A percentile compares a stretch with the other conserved stretches of the same genome.
Conservation (phyloP, 1,140 invertebrate species). For the Hypsibius dujardini region DNA sequence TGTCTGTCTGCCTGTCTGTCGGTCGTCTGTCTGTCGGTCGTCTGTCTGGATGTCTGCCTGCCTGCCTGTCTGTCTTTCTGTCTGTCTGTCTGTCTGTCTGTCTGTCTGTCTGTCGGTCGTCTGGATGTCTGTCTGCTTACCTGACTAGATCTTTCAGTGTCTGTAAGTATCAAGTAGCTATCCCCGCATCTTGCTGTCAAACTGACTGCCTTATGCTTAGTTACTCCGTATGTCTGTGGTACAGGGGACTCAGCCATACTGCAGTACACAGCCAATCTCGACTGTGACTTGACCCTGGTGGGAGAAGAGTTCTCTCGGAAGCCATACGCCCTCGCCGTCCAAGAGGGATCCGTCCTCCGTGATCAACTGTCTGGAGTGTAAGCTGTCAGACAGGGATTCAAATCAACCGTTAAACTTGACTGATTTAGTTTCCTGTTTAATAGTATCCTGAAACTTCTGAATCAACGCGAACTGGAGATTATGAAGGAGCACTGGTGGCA, state of each 20-base stretch:
- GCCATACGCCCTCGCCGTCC: slow-evolving; percentile 85
- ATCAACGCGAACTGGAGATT: slow-evolving; percentile 73
- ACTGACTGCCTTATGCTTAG: no score
- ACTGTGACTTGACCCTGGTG: slow-evolving; percentile 69
- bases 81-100: no score
- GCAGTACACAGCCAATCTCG: slow-evolving; percentile 61
- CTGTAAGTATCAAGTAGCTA: no score
- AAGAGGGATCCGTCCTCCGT: slow-evolving; percentile 70
- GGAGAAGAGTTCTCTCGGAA: slow-evolving; percentile 92
- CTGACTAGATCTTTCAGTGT: no score
- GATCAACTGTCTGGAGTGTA: slow-evolving; percentile 36
- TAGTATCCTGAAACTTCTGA: slow-evolving; percentile 76
- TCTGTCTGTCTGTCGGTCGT: no score
- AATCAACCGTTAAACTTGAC: not conserved
- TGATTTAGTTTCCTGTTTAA: slow-evolving; percentile 24
- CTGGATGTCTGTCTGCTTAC: slow-evolving; percentile 20
- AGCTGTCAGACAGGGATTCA: slow-evolving; percentile 29
- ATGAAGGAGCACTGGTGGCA: slow-evolving; percentile 91
- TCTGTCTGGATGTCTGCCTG: not conserved
- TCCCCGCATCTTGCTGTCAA: no score
- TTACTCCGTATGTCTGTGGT: no score
- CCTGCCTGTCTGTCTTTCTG: not conserved
- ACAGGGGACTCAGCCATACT: slow-evolving; percentile 76
- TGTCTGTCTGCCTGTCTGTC: not conserved
- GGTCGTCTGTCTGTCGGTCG: not conserved